These are phyloP conservation scores for Brachyrhaphis roseni DNA, from an alignment of 2,797 vertebrate species.

Conservation along the genomic window DNA sequence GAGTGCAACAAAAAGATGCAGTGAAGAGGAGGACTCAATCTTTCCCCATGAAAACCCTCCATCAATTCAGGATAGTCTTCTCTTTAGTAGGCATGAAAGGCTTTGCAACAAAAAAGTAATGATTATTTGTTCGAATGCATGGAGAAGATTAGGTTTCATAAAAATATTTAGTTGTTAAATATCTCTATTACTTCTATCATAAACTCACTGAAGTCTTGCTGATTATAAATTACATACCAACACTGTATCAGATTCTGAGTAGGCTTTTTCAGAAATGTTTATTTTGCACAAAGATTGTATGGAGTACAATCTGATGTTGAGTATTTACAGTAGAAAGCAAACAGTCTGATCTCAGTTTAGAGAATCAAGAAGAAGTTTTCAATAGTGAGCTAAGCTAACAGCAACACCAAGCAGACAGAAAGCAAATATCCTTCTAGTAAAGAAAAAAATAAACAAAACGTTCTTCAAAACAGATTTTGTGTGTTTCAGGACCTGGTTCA, in stretches of 20 bases:
- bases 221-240: background rate
- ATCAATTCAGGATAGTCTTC: background rate
- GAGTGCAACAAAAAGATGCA: slow-evolving; percentile 14
- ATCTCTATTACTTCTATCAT: background rate
- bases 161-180: background rate
- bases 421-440: no score
- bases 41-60: background rate
- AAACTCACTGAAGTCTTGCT: background rate
- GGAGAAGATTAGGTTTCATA: background rate
- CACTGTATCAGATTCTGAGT: background rate
- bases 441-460: no score
- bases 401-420: background rate
- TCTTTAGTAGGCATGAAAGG: background rate
- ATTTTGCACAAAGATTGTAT: background rate
- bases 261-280: background rate
- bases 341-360: background rate
- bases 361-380: background rate
- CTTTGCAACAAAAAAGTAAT: background rate
- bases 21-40: background rate
- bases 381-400: background rate
- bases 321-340: background rate
- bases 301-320: background rate
- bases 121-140: background rate
- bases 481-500: background rate
- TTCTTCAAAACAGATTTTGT: background rate